These are phyloP conservation scores for Grapholita molesta DNA, from an alignment of 1,140 invertebrate species.

Conservation along the genomic window DNA sequence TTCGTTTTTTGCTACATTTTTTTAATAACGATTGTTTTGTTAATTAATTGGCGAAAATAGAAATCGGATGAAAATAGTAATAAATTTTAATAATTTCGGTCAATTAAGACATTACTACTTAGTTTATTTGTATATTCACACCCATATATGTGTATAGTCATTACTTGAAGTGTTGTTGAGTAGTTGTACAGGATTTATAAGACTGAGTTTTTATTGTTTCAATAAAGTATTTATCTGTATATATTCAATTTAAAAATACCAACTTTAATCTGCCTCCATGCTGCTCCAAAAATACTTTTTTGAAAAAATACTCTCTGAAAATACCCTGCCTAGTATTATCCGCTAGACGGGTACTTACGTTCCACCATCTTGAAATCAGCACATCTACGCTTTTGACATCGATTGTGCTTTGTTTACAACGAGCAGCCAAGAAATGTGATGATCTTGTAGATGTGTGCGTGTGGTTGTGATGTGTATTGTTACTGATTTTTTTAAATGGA, in stretches of 20 bases:
- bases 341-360: conserved; percentile 6
- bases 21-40: too few species aligned
- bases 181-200: too few species aligned
- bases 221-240: too few species aligned
- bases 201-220: too few species aligned
- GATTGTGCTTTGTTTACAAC: conserved; percentile 4
- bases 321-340: conserved; percentile 10
- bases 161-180: not conserved
- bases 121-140: too few species aligned
- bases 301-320: conserved; percentile 1
- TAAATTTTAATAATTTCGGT: too few species aligned
- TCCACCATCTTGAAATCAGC: not conserved
- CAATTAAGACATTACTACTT: too few species aligned
- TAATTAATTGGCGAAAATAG: too few species aligned
- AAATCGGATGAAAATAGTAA: too few species aligned
- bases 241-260: not conserved
- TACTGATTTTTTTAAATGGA: not conserved
- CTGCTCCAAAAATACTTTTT: not conserved
- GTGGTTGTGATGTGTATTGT: not conserved
- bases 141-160: too few species aligned
- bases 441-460: not conserved
- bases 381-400: not conserved
- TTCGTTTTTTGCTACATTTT: too few species aligned
- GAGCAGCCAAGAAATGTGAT: conserved; percentile 6
- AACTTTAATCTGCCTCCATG: not conserved